Conservation (phyloP, 2,113 vertebrate species). For the Zosterops hypoxanthus region DNA sequence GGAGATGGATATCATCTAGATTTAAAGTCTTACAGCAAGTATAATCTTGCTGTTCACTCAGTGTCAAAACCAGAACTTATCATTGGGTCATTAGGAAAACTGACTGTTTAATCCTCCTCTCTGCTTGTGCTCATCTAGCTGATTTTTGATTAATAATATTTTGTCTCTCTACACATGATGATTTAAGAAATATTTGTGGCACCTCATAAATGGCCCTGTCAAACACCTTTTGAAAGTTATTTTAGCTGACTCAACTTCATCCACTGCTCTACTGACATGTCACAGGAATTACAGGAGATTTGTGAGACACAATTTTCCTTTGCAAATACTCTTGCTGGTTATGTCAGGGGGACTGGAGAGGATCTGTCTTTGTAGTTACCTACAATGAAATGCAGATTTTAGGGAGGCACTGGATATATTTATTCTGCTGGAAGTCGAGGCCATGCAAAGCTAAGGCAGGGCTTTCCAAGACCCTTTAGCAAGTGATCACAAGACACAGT, state of each 20-base stretch:
- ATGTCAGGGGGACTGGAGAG: neutral
- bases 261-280: neutral
- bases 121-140: neutral
- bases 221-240: conserved; percentile 36
- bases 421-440: neutral
- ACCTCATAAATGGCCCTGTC: conserved; percentile 2
- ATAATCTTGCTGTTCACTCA: neutral
- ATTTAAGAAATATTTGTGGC: conserved; percentile 40
- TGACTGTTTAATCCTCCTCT: conserved; percentile 4
- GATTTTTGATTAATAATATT: conserved; percentile 36
- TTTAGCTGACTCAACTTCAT: conserved; percentile 31
- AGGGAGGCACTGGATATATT: neutral
- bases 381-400: conserved; percentile 3
- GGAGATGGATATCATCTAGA: neutral
- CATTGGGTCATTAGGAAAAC: neutral
- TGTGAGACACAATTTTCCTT: conserved; percentile 1
- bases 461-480: neutral
- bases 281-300: neutral
- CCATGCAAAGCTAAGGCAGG: neutral
- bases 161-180: conserved; percentile 4
- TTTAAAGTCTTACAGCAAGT: neutral
- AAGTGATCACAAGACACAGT: neutral
- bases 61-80: neutral
- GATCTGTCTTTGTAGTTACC: neutral
- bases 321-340: neutral